A percentile compares a stretch with the other conserved stretches of the same genome.
Conservation (phyloP, 1,140 invertebrate species). For the Mamestra configurata region DNA sequence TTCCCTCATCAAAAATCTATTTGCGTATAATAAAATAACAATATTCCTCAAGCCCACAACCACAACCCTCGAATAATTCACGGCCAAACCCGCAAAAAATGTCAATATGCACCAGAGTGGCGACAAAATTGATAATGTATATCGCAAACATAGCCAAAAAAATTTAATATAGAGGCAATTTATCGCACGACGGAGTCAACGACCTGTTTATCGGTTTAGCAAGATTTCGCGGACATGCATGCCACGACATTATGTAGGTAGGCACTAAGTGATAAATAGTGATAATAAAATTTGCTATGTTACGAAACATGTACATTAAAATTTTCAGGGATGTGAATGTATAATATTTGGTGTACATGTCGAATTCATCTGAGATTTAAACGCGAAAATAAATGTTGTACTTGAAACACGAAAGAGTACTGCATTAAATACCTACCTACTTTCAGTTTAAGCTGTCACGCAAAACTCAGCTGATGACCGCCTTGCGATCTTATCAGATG, state of each 20-base stretch:
- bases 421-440: not conserved
- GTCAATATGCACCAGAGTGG: conserved; percentile 34
- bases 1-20: not conserved
- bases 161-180: conserved; percentile 54
- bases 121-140: conserved; percentile 48
- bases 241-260: conserved; percentile 51
- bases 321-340: not conserved
- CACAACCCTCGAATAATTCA: conserved; percentile 10
- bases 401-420: too few species aligned
- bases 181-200: conserved; percentile 70
- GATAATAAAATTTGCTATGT: conserved; percentile 62
- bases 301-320: conserved; percentile 32
- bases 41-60: not conserved
- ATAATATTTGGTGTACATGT: too few species aligned
- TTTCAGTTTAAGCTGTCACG: not conserved
- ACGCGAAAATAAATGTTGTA: too few species aligned
- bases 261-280: conserved; percentile 57
- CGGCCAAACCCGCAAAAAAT: conserved; percentile 26
- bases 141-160: conserved; percentile 62
- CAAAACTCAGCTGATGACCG: not conserved
- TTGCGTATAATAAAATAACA: not conserved
- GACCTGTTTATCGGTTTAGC: conserved; percentile 77
- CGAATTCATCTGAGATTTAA: too few species aligned
- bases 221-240: conserved; percentile 71
- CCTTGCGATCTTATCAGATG: not conserved